Evolutionary conservation across 2,797 vertebrate species (phyloP), one percentile per base, ranked within the genome.

Genomic region (Enteromius viviparus): DNA sequence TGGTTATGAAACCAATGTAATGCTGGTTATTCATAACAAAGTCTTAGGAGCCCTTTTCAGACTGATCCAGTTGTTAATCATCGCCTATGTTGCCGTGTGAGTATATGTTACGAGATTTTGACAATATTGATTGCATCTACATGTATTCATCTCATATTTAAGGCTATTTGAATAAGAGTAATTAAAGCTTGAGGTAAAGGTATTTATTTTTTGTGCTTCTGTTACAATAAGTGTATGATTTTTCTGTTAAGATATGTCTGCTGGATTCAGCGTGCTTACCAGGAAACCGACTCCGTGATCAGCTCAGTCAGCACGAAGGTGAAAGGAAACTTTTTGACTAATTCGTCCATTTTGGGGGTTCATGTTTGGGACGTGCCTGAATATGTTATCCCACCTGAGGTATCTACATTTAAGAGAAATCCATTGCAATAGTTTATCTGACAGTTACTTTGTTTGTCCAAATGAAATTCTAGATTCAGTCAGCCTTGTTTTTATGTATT

Each of bases 311-410:
- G 91, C 26, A 94, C 90, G 0, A 96, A 96, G 83, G 94, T 95
- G 84, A 96, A 96, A 80, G 96, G 96, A 3, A 87, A 95, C 1
- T 55, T 93, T 0, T 0, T 92, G 84, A 96, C 95, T 29, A 95
- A 96, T 89, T 92, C 93, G 0, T 90, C 93, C 0, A 0, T 55
- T 6, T 64, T 93, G 65, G 95, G 94, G 65, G 55, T 87, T 87
- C 92, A 90, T 75, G 40, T 96, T 86, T 96, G 95, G 95, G 96
- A 96, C 34, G 94, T 93, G 34, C 93, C 95, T 0, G 95, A 96
- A 80, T 96, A 95, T 14, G 92, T 96, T 85, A 91, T 96, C 69
- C 95, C 96, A 21, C 90, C 94, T 70, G 95, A 96, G 95, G 95
- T 96, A 90, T 0, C 47, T 68, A 53, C 9, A 68, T 42, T 19